These are phyloP conservation scores for Mythimna albipuncta DNA, from an alignment of 2,888 invertebrate species.

Conservation along the genomic window DNA sequence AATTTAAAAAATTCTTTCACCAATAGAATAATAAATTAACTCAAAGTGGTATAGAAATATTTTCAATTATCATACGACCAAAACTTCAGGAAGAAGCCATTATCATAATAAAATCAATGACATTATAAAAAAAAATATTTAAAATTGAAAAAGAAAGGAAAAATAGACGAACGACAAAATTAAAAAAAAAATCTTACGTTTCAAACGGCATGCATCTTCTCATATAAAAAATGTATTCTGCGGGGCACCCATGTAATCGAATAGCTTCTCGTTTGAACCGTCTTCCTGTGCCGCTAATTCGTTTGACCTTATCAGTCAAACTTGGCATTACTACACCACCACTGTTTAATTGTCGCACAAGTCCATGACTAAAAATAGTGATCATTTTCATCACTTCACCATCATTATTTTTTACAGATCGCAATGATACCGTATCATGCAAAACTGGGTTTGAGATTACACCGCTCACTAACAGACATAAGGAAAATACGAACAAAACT, in stretches of 20 bases:
- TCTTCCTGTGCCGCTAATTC: background rate
- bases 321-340: background rate
- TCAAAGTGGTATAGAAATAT: too few species aligned
- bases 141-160: too few species aligned
- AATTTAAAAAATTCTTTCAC: too few species aligned
- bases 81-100: too few species aligned
- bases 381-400: background rate
- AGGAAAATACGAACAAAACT: slow-evolving; percentile 16
- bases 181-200: slow-evolving; percentile 18
- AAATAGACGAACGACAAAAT: background rate
- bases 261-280: slow-evolving; percentile 13
- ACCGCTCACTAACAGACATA: background rate
- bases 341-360: background rate
- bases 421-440: background rate
- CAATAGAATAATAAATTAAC: too few species aligned
- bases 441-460: slow-evolving; percentile 9
- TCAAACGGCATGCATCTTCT: slow-evolving; percentile 33
- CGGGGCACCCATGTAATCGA: slow-evolving; percentile 6
- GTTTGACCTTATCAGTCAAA: background rate
- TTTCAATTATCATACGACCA: too few species aligned
- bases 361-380: background rate
- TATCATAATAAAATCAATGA: too few species aligned
- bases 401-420: background rate
- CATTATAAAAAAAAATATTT: too few species aligned
- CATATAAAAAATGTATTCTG: slow-evolving; percentile 10